Conservation (phyloP, 2,113 vertebrate species). For the Peromyscus polionotus region DNA sequence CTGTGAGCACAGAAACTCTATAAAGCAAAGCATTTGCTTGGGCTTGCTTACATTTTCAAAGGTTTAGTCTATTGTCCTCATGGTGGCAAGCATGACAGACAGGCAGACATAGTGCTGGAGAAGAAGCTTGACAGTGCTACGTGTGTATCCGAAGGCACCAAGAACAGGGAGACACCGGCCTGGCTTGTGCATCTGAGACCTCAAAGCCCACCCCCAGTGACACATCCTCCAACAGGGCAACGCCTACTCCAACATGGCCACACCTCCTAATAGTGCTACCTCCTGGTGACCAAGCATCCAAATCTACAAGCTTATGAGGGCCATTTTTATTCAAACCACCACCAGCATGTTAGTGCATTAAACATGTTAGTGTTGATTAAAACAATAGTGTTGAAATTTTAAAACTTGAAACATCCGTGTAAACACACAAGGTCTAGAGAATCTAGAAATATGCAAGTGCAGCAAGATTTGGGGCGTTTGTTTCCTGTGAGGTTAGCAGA, state of each 20-base stretch:
- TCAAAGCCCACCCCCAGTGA: background rate
- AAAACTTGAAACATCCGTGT: background rate
- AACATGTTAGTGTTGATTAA: background rate
- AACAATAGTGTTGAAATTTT: background rate
- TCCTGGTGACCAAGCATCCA: background rate
- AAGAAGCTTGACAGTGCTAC: background rate
- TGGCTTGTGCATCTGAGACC: background rate
- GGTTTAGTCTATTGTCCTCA: background rate
- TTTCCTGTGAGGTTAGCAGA: background rate
- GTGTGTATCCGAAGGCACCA: background rate
- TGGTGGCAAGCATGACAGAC: background rate
- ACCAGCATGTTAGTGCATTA: background rate
- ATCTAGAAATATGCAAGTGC: background rate
- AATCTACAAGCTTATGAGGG: background rate
- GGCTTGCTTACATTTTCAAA: background rate
- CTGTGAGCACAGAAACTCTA: background rate
- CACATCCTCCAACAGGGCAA: background rate
- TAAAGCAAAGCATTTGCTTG: background rate
- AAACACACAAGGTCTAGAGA: background rate
- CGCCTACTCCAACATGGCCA: background rate
- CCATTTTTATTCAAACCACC: background rate
- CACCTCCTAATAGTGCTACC: background rate
- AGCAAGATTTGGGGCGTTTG: background rate
- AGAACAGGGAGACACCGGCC: background rate
- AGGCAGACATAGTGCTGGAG: background rate